A percentile compares a stretch with the other conserved stretches of the same genome.
Conservation (phyloP, 2,113 vertebrate species). For the Holacanthus passer region DNA sequence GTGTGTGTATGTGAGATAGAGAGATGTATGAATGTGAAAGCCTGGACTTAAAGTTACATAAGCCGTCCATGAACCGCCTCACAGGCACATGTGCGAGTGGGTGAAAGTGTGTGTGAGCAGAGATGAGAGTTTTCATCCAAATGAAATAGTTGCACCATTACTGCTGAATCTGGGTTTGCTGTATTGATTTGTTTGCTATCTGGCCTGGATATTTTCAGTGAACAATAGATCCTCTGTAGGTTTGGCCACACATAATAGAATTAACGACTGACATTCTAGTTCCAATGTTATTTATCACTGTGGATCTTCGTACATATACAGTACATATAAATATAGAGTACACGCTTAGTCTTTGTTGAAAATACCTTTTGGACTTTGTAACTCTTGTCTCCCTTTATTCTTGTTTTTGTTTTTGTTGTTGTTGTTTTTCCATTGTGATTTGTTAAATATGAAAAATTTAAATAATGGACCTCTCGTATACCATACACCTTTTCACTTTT, state of each 20-base stretch:
- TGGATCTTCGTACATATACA: background rate
- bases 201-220: slow-evolving; percentile 54
- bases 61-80: slow-evolving; percentile 55
- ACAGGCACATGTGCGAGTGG: slow-evolving; percentile 29
- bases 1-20: slow-evolving; percentile 6
- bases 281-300: slow-evolving; percentile 20
- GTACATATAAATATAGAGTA: too few species aligned
- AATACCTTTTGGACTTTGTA: slow-evolving; percentile 4
- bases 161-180: slow-evolving; percentile 50
- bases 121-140: slow-evolving; percentile 39
- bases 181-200: slow-evolving; percentile 61
- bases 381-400: slow-evolving; percentile 8
- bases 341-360: background rate
- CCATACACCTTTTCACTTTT: too few species aligned
- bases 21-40: slow-evolving; percentile 52
- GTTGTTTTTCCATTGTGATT: too few species aligned
- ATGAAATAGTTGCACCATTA: slow-evolving; percentile 13
- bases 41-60: slow-evolving; percentile 70
- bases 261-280: background rate
- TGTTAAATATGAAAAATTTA: too few species aligned
- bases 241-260: slow-evolving; percentile 25
- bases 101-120: slow-evolving; percentile 10
- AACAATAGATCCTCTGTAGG: slow-evolving; percentile 53
- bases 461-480: too few species aligned
- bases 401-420: too few species aligned